Percentiles rank a stretch among this genome's conserved stretches.
phyloP scores from a whole-genome alignment of 2,797 vertebrate genomes.

The Cossypha polioptera region DNA sequence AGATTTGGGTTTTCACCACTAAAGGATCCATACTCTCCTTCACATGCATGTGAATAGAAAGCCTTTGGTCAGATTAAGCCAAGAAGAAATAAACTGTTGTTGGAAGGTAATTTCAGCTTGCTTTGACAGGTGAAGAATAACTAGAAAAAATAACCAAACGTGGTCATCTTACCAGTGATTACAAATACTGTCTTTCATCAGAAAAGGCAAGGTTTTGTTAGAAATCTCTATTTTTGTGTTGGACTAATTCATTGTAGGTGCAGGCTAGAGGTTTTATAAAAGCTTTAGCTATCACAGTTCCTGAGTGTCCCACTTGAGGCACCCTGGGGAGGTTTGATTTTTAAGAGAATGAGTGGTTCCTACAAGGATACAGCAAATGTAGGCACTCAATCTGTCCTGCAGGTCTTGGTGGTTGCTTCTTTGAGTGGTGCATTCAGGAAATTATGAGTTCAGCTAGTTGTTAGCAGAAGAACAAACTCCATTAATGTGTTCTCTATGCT shows the following conservation, averaged over 20 bases:
- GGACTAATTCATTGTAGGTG: not conserved
- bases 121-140: not conserved
- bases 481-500: not conserved
- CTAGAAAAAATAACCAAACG: conserved; percentile 27
- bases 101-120: conserved; percentile 41
- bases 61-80: conserved; percentile 33
- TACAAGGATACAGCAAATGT: not conserved
- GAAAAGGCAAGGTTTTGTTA: conserved; percentile 15
- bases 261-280: not conserved
- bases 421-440: not conserved
- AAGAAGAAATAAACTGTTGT: conserved; percentile 56
- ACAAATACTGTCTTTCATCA: conserved; percentile 17
- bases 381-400: not conserved
- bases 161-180: conserved; percentile 5
- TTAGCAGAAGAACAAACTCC: not conserved
- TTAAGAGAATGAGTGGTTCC: not conserved
- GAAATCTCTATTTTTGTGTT: not conserved
- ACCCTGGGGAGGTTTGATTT: not conserved
- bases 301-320: not conserved
- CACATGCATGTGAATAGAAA: conserved; percentile 40
- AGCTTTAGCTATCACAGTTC: not conserved
- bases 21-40: not conserved
- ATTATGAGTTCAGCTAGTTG: not conserved
- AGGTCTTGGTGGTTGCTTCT: not conserved
- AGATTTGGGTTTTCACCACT: conserved; percentile 26